These are phyloP conservation scores for Triops cancriformis DNA, from an alignment of 1,140 invertebrate genomes.

Conservation along the genomic window DNA sequence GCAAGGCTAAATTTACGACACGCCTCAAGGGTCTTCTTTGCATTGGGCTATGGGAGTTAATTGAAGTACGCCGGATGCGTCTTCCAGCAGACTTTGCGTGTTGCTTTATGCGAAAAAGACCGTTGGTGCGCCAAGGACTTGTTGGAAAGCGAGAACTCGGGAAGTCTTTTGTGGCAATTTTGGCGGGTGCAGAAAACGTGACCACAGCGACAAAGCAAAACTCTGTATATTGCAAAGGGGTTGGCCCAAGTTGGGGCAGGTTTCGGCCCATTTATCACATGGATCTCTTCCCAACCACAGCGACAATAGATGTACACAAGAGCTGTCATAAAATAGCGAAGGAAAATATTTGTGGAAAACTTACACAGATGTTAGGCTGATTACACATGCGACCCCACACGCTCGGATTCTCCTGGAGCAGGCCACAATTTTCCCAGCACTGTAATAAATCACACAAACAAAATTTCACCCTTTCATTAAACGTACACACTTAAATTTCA, in stretches of 20 bases:
- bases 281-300: neutral
- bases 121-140: too few species aligned
- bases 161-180: too few species aligned
- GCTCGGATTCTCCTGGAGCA: conserved; percentile 57
- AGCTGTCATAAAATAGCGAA: neutral
- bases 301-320: neutral
- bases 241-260: neutral
- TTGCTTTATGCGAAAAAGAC: too few species aligned
- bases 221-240: too few species aligned
- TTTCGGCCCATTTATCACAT: neutral
- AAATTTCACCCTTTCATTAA: conserved; percentile 12
- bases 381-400: conserved; percentile 32
- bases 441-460: conserved; percentile 50
- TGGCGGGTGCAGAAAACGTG: too few species aligned
- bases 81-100: too few species aligned
- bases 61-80: neutral
- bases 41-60: neutral
- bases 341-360: conserved; percentile 39
- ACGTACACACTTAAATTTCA: conserved; percentile 12
- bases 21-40: neutral
- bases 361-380: conserved; percentile 50
- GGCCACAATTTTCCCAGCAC: conserved; percentile 70
- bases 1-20: conserved; percentile 16
- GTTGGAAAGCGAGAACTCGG: too few species aligned
- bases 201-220: too few species aligned